Base-by-base conservation (phyloP, 1,140 invertebrate genomes). In the Melanaphis sacchari region DNA sequence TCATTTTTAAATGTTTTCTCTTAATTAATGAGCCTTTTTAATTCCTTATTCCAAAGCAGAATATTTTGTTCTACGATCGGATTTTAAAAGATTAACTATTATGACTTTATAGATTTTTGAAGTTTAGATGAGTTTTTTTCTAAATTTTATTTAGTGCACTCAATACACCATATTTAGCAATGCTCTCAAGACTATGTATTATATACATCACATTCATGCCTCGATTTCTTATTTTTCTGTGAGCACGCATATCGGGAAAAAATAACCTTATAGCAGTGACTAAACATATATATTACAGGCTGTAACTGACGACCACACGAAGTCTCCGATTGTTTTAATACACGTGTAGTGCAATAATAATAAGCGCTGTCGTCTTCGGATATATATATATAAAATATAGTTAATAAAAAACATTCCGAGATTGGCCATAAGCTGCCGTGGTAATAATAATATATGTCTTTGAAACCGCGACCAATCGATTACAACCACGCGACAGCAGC, bases 251-350 rank as follows among this genome's bases (percentile, higher is more conserved):
- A 76, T 76, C 15, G n/a, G 15, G 59, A n/a, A n/a, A 76, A n/a
- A 76, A 76, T 76, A 76, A 76, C 59, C 15, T 76, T n/a, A 76
- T n/a, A 76, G 31, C n/a, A 18, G 31, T 76, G 59, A 15, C 59
- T n/a, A n/a, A 76, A 76, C 59, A 76, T 76, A 76, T 76, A 76
- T 76, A 76, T n/a, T 76, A 76, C 59, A 76, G 15, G 15, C 15
- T 76, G 31, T 59, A n/a, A 15, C 85, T 24, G 84, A 82, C 85
- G 85, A 87, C 84, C 84, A 87, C 84, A 46, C 84, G 84, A 41
- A 31, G 84, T 87, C 84, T 41, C 40, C 22, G 82, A n/a, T 66
- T 66, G 59, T 66, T 15, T 66, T 66, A 31, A 31, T 66, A 66
- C 59, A 66, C 15, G 41, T 18, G 84, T 87, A 46, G 38, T 40